Conservation (phyloP, 2,888 invertebrate species). For the Rhamnusium bicolor region DNA sequence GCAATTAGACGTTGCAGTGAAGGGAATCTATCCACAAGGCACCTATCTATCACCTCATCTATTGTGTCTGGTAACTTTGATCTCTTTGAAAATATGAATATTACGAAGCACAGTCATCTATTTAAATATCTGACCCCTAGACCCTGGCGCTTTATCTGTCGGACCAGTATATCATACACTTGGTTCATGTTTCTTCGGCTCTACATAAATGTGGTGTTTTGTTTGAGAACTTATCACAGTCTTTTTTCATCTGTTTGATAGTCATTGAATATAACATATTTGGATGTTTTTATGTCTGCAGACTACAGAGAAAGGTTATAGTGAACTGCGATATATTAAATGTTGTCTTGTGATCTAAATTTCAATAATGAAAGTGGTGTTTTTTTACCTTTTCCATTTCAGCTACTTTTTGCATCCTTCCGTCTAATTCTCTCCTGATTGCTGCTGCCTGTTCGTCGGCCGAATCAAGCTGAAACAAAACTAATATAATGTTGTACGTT, state of each 20-base stretch:
- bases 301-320: background rate
- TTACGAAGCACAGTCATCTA: too few species aligned
- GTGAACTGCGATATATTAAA: background rate
- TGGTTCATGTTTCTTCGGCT: too few species aligned
- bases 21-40: too few species aligned
- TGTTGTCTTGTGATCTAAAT: constrained; percentile 11
- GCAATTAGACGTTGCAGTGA: too few species aligned
- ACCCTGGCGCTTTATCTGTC: too few species aligned
- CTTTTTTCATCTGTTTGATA: background rate
- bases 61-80: too few species aligned
- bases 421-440: constrained; percentile 97
- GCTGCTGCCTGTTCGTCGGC: constrained; percentile 99
- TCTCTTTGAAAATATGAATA: too few species aligned
- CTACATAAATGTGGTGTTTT: too few species aligned
- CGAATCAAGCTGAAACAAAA: constrained; percentile 88
- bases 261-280: too few species aligned
- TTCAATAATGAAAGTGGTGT: background rate
- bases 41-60: too few species aligned
- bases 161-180: too few species aligned
- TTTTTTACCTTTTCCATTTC: constrained; percentile 94
- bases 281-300: background rate
- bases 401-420: constrained; percentile 95
- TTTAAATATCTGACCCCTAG: too few species aligned
- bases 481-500: background rate
- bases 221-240: background rate